phyloP scores from a whole-genome alignment of 2,797 vertebrate genomes.

The Sphaeramia orbicularis region DNA sequence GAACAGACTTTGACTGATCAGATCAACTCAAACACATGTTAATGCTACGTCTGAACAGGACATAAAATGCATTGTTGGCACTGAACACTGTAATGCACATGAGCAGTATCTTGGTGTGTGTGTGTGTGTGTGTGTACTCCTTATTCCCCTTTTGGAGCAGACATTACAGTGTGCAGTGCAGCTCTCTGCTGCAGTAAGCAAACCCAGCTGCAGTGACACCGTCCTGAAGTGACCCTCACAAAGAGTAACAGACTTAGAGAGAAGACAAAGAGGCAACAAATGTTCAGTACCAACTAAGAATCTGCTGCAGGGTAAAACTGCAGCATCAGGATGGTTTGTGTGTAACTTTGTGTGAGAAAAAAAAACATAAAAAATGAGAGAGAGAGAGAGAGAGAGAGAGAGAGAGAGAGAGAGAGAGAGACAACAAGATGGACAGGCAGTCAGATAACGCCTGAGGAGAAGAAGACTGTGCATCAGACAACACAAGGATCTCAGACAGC shows the following conservation, averaged over 20 bases:
- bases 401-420: no score
- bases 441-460: conserved; percentile 26
- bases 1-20: no score
- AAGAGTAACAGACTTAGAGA: conserved; percentile 4
- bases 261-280: background rate
- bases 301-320: conserved; percentile 25
- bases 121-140: background rate
- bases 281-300: conserved; percentile 7
- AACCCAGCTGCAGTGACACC: conserved; percentile 38
- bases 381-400: no score
- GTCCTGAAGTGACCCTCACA: conserved; percentile 52
- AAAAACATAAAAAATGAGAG: no score
- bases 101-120: background rate
- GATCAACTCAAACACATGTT: no score
- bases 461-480: conserved; percentile 25
- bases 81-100: no score
- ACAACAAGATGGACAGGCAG: conserved; percentile 1
- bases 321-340: conserved; percentile 2
- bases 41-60: no score
- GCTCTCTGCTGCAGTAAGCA: conserved; percentile 39
- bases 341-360: background rate
- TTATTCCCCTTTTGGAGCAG: conserved; percentile 16
- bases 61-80: no score
- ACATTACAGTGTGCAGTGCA: conserved; percentile 7
- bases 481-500: conserved; percentile 21